Evolutionary conservation across 1,140 invertebrate genomes (phyloP).

Genomic region (Sycophila sp.): DNA sequence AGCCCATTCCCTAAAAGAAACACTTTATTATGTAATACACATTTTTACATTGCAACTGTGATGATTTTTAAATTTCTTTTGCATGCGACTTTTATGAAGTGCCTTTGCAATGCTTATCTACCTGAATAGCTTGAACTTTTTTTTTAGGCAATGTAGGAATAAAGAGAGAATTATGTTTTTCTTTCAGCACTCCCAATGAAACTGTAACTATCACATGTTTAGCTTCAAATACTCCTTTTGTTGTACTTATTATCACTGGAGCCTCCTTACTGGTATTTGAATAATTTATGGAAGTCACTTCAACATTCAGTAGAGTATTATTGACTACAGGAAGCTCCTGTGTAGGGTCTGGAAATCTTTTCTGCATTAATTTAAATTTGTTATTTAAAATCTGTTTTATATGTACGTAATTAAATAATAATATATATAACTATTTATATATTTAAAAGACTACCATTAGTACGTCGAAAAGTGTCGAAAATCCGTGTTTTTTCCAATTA

Average conservation of each 20-base stretch:
- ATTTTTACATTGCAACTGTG: too few relatives aligned
- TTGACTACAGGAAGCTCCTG: slow-evolving; percentile 51
- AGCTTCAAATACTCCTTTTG: slow-evolving; percentile 53
- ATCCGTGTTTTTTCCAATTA: slow-evolving; percentile 72
- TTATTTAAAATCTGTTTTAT: not conserved
- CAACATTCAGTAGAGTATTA: slow-evolving; percentile 52
- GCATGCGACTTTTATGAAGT: too few relatives aligned
- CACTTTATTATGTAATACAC: too few relatives aligned
- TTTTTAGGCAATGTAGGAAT: slow-evolving; percentile 50
- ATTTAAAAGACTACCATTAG: slow-evolving; percentile 72
- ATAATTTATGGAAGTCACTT: slow-evolving; percentile 57
- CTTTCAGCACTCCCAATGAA: slow-evolving; percentile 65
- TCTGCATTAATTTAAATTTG: slow-evolving; percentile 42
- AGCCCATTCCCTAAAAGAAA: slow-evolving; percentile 66
- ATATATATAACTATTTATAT: too few relatives aligned
- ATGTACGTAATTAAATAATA: too few relatives aligned
- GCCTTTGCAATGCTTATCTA: too few relatives aligned
- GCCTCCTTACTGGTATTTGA: slow-evolving; percentile 40
- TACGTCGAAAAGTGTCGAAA: slow-evolving; percentile 68
- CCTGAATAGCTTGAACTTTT: slow-evolving; percentile 57
- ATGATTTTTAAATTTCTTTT: too few relatives aligned
- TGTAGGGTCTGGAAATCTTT: slow-evolving; percentile 50
- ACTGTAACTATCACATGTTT: slow-evolving; percentile 64
- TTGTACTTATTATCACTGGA: slow-evolving; percentile 50
- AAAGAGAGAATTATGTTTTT: slow-evolving; percentile 55